phyloP scores from a whole-genome alignment of 1,140 invertebrate genomes.

The Helicoverpa zea region DNA sequence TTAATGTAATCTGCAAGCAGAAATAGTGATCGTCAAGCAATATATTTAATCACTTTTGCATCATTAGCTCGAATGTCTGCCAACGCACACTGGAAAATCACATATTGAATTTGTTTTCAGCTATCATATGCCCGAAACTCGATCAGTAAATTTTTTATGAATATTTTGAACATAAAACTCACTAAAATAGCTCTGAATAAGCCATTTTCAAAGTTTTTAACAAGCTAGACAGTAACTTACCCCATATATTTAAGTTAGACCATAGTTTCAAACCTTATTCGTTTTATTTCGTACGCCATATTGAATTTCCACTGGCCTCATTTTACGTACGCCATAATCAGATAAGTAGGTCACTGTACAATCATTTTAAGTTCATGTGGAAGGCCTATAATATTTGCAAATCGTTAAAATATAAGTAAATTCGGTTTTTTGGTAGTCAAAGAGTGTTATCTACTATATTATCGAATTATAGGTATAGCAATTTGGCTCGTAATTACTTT shows the following conservation, averaged over 20 bases:
- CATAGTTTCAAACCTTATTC: conserved; percentile 7
- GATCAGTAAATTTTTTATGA: background rate
- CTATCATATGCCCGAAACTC: too few relatives aligned
- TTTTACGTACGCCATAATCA: conserved; percentile 26
- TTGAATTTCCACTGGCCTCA: conserved; percentile 37
- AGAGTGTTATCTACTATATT: background rate
- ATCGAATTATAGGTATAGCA: background rate
- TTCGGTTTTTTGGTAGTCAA: background rate
- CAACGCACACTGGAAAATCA: too few relatives aligned
- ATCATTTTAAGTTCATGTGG: conserved; percentile 12
- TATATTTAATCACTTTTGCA: too few relatives aligned
- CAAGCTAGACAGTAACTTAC: background rate
- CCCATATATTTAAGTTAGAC: conserved; percentile 13
- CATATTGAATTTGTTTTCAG: too few relatives aligned
- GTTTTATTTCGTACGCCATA: conserved; percentile 29
- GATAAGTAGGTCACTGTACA: conserved; percentile 41
- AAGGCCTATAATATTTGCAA: background rate
- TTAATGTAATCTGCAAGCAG: background rate
- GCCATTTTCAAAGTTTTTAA: conserved; percentile 14
- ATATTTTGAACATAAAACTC: background rate
- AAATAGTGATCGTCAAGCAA: too few relatives aligned
- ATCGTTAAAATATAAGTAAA: background rate
- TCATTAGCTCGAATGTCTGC: too few relatives aligned
- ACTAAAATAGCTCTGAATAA: conserved; percentile 13
- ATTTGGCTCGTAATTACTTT: background rate